These are phyloP conservation scores for Drosophila nr. perissopoda DNA, from an alignment of 2,888 invertebrate genomes.

Conservation along the genomic window DNA sequence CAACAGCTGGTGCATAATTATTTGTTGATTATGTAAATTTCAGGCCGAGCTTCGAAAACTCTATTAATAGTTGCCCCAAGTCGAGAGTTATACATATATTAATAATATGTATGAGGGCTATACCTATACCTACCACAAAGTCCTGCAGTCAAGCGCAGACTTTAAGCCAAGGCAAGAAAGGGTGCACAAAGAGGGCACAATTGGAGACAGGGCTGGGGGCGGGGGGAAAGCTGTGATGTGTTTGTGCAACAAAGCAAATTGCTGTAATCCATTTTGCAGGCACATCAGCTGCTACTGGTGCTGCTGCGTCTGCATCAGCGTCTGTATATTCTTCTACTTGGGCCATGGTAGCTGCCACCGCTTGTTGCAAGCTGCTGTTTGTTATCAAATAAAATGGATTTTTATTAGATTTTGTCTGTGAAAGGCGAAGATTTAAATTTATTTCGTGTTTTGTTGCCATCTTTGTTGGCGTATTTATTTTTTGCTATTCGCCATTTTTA, in stretches of 20 bases:
- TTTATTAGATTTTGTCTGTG: conserved; percentile 75
- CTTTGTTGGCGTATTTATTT: conserved; percentile 50
- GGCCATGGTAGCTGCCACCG: conserved; percentile 4
- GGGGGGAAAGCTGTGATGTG: conserved; percentile 23
- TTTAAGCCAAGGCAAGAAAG: conserved; percentile 40
- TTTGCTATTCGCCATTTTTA: conserved; percentile 18
- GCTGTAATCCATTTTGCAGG: conserved; percentile 76
- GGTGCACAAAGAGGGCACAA: conserved; percentile 1
- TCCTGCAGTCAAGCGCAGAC: conserved; percentile 45
- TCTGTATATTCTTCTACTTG: conserved; percentile 6
- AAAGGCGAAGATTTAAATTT: conserved; percentile 71
- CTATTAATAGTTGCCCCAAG: conserved; percentile 65
- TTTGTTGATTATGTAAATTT: conserved; percentile 77
- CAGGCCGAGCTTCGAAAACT: conserved; percentile 48
- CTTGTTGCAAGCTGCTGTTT: conserved; percentile 37
- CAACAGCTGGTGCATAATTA: conserved; percentile 74
- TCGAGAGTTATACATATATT: conserved; percentile 23
- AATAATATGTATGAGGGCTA: conserved; percentile 12
- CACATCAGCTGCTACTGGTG: conserved; percentile 74
- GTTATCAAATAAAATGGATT: conserved; percentile 77
- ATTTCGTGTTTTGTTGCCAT: conserved; percentile 59
- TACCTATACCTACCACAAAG: conserved; percentile 2
- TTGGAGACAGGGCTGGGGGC: background rate
- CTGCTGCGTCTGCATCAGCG: conserved; percentile 5
- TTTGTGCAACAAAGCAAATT: conserved; percentile 79